Evolutionary conservation across 2,113 vertebrate genomes (phyloP), one percentile per base, ranked within the genome.

Genomic region (Budorcas taxicolor): DNA sequence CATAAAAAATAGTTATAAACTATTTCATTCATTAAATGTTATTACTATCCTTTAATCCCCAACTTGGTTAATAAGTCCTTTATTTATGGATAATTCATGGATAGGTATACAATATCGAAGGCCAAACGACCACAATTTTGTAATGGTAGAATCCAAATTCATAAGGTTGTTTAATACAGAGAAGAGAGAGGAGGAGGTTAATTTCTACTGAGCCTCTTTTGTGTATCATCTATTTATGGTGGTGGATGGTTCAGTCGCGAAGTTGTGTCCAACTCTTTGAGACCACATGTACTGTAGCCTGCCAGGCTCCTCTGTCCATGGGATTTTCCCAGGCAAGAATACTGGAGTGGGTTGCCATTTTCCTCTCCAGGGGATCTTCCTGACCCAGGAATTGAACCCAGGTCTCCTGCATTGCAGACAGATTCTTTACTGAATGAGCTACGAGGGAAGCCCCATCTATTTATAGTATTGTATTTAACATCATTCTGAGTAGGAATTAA

Each of bases 401-500:
- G 36, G 36, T 74, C 36, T 74, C 36, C 67, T 40, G n/a, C 21
- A 74, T 23, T 23, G 10, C 36, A 74, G 67, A 74, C 36, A 74
- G 67, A 74, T 74, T 74, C 36, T 74, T 74, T 25, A 40, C 21
- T 74, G 67, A 74, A 36, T 74, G 36, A 74, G 67, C 67, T 40
- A 40, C 0, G 1, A 6, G 3, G 19, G 21, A 74, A 74, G 67
- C 36, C 36, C 21, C 85, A 80, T 53, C 7, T 76, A 45, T 33
- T 62, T 76, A 53, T 21, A 52, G 21, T 17, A 84, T 91, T 27
- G 80, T 47, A 87, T 27, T 93, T 74, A 95, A 87, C 14, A 90
- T 60, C 31, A 88, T 78, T 96, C 7, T 92, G 81, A 85, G 50
- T 67, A 92, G 52, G 53, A 92, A 96, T 67, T 96, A 90, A 62